Conservation (phyloP, 1,140 invertebrate species). For the Epicauta chinensis region DNA sequence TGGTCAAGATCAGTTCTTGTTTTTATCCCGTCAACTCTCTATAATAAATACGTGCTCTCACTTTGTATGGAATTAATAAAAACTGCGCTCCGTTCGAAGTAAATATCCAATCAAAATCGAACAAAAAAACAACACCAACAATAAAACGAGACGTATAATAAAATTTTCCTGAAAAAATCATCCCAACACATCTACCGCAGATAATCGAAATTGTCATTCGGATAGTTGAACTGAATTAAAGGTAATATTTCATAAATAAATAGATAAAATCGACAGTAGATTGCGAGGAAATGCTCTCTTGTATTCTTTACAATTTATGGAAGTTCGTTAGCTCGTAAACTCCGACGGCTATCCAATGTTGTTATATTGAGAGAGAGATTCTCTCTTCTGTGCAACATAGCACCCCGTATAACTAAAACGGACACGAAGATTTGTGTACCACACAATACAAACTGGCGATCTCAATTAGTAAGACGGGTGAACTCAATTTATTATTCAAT, state of each 20-base stretch:
- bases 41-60: no score
- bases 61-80: no score
- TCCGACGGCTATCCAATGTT: conserved; percentile 29
- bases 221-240: conserved; percentile 14
- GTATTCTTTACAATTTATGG: conserved; percentile 27
- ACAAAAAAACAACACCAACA: no score
- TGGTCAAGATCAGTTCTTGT: no score
- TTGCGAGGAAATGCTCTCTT: conserved; percentile 22
- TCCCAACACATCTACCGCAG: conserved; percentile 24
- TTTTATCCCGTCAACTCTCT: no score
- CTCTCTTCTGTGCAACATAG: conserved; percentile 29
- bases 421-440: conserved; percentile 18
- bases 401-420: conserved; percentile 32
- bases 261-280: conserved; percentile 28
- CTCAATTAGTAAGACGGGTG: conserved; percentile 16
- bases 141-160: no score
- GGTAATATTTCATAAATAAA: conserved; percentile 32
- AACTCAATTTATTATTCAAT: conserved; percentile 3
- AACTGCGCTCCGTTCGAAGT: no score
- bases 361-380: conserved; percentile 10
- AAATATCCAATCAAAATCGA: no score
- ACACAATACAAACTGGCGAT: conserved; percentile 19
- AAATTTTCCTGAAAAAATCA: no score
- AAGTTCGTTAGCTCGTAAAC: conserved; percentile 31
- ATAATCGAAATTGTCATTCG: conserved; percentile 11